Percentiles rank a stretch among this genome's conserved stretches.
These are phyloP conservation scores for Ahaetulla prasina DNA, from an alignment of 2,113 vertebrate species.

Conservation along the genomic window DNA sequence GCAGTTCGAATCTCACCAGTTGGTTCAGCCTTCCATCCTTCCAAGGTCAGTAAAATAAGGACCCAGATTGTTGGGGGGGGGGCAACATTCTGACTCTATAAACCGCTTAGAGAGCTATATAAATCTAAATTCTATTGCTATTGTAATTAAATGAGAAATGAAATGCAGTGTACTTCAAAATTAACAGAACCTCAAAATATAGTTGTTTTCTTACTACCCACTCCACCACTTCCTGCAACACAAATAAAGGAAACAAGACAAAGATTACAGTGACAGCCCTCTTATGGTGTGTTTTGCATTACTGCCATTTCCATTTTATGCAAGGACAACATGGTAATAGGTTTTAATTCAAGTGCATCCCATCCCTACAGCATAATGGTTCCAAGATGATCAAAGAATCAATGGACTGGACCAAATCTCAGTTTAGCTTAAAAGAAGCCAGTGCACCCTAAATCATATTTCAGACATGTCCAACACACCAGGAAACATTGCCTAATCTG, in stretches of 20 bases:
- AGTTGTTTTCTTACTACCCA: background rate
- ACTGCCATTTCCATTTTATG: background rate
- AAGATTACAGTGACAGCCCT: background rate
- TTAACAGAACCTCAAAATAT: background rate
- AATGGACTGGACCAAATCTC: background rate
- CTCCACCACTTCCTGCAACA: background rate
- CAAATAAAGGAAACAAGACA: background rate
- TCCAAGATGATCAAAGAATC: background rate
- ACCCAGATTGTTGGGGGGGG: no score
- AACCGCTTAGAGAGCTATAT: background rate
- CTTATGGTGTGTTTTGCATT: background rate
- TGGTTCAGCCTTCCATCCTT: no score
- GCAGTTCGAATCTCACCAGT: no score
- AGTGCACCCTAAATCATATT: background rate
- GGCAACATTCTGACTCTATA: no score
- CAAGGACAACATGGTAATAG: background rate
- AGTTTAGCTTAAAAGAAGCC: background rate
- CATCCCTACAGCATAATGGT: background rate
- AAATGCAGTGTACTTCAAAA: background rate
- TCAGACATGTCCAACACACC: background rate
- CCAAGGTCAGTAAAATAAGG: no score
- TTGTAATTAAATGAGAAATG: background rate
- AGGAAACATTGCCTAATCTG: background rate
- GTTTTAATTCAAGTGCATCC: background rate
- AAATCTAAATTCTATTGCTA: background rate